Base-by-base conservation (phyloP, 2,888 invertebrate species). In the Andrena bicolor region DNA sequence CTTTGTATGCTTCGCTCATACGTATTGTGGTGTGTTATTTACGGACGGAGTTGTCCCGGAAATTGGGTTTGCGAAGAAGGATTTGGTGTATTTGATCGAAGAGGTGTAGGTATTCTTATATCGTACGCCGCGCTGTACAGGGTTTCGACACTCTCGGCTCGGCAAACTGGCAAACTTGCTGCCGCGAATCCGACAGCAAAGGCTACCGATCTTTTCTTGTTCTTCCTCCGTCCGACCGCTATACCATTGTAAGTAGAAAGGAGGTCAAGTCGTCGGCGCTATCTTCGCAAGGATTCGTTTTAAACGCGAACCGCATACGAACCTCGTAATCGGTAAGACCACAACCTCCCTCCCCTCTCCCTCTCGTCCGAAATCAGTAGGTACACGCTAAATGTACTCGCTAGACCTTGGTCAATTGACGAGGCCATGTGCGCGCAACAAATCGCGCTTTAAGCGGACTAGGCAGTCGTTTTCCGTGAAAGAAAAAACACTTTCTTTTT, bases 261-360 rank as follows among this genome's bases (percentile, higher is more conserved):
- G 82, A 87, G 87, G 87, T 86, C 86, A 41, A 41, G 41, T 76
- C 72, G 78, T 80, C 85, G 65, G 79, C 73, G 75, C 78, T 82
- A 79, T 87, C 82, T 81, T 76, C 70, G 63, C 72, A 61, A 86
- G 84, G 87, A 86, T 86, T 86, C 81, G 28, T 58, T 75, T 75
- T n/a, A 64, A 68, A 64, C 69, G 75, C 49, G 73, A 35, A 20
- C 48, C 60, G 32, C 28, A 51, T 60, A 60, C 66, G 60, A 65
- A 49, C 32, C 6, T 32, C 23, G 26, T 65, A 51, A 30, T n/a
- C 32, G 66, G 64, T 60, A 51, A 72, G 71, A 71, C 66, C 71
- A 4, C 49, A 23, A n/a, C 6, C 7, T 8, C 16, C 4, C 20
- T 20, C 26, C 53, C 35, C n/a, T 20, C n/a, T 5, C 8, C 10